Conservation (phyloP, 2,113 vertebrate species). For the Sisor rabdophorus region DNA sequence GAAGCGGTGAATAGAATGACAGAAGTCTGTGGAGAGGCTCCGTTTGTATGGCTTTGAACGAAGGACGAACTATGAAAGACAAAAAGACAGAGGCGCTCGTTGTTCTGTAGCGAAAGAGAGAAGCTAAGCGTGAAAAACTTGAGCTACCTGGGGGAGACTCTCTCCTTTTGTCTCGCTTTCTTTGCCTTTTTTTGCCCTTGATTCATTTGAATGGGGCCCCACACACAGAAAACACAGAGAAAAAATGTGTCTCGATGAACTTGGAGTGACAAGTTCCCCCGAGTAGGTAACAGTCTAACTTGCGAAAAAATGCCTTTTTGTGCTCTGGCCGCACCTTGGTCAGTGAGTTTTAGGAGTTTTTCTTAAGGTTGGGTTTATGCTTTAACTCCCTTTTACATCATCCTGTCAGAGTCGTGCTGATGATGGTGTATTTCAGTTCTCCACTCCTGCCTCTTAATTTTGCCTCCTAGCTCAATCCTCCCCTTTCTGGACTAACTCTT, state of each 20-base stretch:
- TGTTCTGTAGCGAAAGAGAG: slow-evolving; percentile 38
- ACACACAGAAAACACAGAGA: slow-evolving; percentile 16
- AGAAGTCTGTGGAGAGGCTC: slow-evolving; percentile 8
- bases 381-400: slow-evolving; percentile 60
- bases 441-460: slow-evolving; percentile 68
- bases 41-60: slow-evolving; percentile 29
- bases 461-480: slow-evolving; percentile 48
- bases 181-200: slow-evolving; percentile 19
- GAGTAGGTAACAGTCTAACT: neutral
- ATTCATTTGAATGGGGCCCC: slow-evolving; percentile 46
- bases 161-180: slow-evolving; percentile 51
- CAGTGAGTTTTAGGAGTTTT: slow-evolving; percentile 6
- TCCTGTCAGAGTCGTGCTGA: slow-evolving; percentile 60
- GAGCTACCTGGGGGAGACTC: slow-evolving; percentile 61
- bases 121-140: slow-evolving; percentile 42
- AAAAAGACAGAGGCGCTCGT: slow-evolving; percentile 39
- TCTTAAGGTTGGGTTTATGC: slow-evolving; percentile 33
- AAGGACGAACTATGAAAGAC: slow-evolving; percentile 14
- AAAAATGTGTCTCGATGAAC: slow-evolving; percentile 33
- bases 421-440: slow-evolving; percentile 47
- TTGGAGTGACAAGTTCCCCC: slow-evolving; percentile 37
- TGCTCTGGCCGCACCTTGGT: slow-evolving; percentile 13
- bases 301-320: slow-evolving; percentile 18
- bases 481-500: slow-evolving; percentile 41
- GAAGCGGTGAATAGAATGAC: slow-evolving; percentile 6